Percentiles rank a stretch among this genome's conserved stretches.
phyloP scores from a whole-genome alignment of 2,113 vertebrate species.

The Proterorhinus semilunaris region DNA sequence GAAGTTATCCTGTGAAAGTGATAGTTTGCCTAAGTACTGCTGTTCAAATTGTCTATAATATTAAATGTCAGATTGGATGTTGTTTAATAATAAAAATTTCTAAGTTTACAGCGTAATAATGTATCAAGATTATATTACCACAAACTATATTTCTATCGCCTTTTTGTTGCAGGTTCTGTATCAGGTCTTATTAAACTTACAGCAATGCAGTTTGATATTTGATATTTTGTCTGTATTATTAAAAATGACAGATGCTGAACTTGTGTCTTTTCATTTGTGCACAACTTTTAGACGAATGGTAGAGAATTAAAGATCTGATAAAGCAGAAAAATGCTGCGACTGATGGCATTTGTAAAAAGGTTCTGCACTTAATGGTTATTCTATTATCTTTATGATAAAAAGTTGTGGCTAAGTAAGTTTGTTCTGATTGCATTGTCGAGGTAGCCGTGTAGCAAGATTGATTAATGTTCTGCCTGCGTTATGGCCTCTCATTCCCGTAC shows the following conservation, averaged over 20 bases:
- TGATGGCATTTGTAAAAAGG: too few relatives aligned
- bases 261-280: constrained; percentile 24
- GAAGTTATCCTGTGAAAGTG: constrained; percentile 51
- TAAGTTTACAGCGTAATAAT: constrained; percentile 41
- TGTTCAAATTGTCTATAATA: constrained; percentile 47
- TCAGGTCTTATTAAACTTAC: constrained; percentile 63
- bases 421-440: too few relatives aligned
- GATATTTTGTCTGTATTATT: constrained; percentile 52
- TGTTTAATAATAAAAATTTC: constrained; percentile 32
- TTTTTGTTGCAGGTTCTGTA: constrained; percentile 66
- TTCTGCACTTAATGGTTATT: too few relatives aligned
- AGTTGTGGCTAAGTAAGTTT: too few relatives aligned
- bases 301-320: too few relatives aligned
- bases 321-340: too few relatives aligned
- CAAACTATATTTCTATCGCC: constrained; percentile 60
- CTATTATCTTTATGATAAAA: too few relatives aligned
- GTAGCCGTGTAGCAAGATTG: too few relatives aligned
- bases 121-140: constrained; percentile 24
- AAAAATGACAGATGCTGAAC: constrained; percentile 29
- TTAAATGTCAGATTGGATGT: constrained; percentile 39
- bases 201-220: constrained; percentile 59
- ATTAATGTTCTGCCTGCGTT: too few relatives aligned
- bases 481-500: too few relatives aligned
- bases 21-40: constrained; percentile 54
- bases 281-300: not conserved